phyloP scores from a whole-genome alignment of 1,140 invertebrate species.

The Temnothorax nylanderi region DNA sequence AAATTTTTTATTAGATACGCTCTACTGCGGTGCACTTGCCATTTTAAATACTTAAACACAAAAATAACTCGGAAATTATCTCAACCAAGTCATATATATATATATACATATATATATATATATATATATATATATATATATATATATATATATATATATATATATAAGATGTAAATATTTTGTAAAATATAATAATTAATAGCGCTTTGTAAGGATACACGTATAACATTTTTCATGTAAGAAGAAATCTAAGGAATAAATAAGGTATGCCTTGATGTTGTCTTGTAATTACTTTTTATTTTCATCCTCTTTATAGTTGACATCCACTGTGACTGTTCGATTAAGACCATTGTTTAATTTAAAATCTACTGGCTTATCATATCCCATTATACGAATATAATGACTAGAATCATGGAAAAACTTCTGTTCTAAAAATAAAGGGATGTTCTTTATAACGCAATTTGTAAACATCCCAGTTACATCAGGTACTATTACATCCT shows the following conservation, averaged over 20 bases:
- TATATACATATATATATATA: no score
- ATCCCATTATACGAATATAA: conserved; percentile 95
- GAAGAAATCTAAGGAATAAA: conserved; percentile 40
- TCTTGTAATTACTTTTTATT: conserved; percentile 51
- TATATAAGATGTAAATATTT: conserved; percentile 74
- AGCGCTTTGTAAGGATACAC: conserved; percentile 53
- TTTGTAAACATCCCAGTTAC: conserved; percentile 94
- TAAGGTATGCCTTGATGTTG: conserved; percentile 1
- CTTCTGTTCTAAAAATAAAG: conserved; percentile 91
- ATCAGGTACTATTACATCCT: conserved; percentile 92
- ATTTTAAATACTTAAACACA: no score
- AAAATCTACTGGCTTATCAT: conserved; percentile 95
- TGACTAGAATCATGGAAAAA: conserved; percentile 90
- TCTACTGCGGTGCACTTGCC: no score
- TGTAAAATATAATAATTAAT: conserved; percentile 71
- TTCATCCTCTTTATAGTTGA: conserved; percentile 12
- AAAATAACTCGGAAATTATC: no score
- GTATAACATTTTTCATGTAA: conserved; percentile 58
- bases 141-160: no score
- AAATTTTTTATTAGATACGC: no score
- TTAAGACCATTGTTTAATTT: conserved; percentile 83
- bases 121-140: no score
- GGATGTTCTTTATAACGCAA: conserved; percentile 89
- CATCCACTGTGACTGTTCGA: conserved; percentile 2
- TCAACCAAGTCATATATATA: no score